These are phyloP conservation scores for Furnarius figulus DNA, from an alignment of 2,113 vertebrate genomes.

Conservation along the genomic window DNA sequence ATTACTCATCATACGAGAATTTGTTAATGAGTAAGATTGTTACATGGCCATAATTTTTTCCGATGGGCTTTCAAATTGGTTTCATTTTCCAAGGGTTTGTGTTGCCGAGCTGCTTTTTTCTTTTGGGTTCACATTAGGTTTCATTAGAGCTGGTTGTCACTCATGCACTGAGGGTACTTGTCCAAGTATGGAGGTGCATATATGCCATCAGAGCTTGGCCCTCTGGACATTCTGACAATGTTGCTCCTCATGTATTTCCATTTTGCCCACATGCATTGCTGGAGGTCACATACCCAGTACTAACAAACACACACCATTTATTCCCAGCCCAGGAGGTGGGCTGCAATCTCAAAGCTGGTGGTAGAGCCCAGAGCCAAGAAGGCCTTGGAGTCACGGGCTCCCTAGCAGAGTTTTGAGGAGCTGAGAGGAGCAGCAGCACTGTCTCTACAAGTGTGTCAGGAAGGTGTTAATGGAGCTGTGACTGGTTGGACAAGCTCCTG, in stretches of 20 bases:
- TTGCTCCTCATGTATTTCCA: neutral
- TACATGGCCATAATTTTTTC: neutral
- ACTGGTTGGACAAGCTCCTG: neutral
- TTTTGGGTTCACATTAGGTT: neutral
- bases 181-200: neutral
- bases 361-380: neutral
- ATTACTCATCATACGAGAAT: neutral
- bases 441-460: neutral
- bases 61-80: neutral
- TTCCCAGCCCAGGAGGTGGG: neutral
- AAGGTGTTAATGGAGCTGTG: neutral
- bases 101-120: neutral
- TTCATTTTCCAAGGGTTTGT: neutral
- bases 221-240: neutral
- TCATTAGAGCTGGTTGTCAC: neutral
- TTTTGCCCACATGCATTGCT: neutral
- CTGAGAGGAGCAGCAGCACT: neutral
- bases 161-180: neutral
- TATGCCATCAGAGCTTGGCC: neutral
- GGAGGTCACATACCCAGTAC: neutral
- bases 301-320: neutral
- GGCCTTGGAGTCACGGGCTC: neutral
- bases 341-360: neutral
- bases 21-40: neutral
- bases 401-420: neutral